A percentile compares a stretch with the other conserved stretches of the same genome.
Evolutionary conservation across 2,797 vertebrate species (phyloP).

Genomic region (Pteronotus mesoamericanus): DNA sequence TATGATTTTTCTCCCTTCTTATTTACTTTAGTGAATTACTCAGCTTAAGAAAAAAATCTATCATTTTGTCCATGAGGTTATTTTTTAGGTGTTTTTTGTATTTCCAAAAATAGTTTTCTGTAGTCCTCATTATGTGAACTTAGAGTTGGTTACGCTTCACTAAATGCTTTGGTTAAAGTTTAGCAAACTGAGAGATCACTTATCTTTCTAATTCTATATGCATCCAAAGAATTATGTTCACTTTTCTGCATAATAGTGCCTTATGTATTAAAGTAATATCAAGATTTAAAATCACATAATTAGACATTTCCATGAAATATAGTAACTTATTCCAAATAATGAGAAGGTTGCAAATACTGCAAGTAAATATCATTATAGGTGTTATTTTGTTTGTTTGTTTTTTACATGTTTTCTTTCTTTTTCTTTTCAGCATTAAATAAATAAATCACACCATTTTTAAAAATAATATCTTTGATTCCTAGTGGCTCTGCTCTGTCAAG

Average conservation of each 20-base stretch:
- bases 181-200: neutral
- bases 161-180: neutral
- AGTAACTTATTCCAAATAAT: neutral
- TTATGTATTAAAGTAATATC: neutral
- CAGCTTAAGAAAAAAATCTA: neutral
- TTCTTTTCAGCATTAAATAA: neutral
- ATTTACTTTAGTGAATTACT: neutral
- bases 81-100: neutral
- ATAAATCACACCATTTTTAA: neutral
- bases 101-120: neutral
- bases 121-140: neutral
- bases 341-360: neutral
- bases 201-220: neutral
- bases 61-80: neutral
- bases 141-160: neutral
- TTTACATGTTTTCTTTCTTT: neutral
- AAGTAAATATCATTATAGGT: neutral
- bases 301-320: neutral
- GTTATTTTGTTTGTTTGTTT: neutral
- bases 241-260: neutral
- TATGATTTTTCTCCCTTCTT: neutral
- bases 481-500: neutral
- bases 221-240: neutral
- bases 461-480: neutral
- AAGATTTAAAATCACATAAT: neutral